Conservation (phyloP, 2,888 invertebrate species). For the Caenorhabditis sp. region DNA sequence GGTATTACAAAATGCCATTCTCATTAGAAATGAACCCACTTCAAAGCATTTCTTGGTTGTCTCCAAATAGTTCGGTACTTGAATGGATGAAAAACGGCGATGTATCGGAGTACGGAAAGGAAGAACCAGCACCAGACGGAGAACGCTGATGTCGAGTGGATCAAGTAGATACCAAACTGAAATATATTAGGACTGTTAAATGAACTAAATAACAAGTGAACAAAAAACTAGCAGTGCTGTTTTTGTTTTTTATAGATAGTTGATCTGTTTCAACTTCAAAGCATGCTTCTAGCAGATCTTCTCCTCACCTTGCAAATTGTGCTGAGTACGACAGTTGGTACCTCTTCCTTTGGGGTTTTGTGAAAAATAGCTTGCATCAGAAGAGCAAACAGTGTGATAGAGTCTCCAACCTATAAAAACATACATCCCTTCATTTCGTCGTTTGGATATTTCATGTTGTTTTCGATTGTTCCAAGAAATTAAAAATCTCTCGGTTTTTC, state of each 20-base stretch:
- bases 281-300: no score
- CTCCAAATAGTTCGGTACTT: constrained; percentile 80
- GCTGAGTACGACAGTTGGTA: constrained; percentile 53
- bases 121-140: constrained; percentile 82
- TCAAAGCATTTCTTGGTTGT: constrained; percentile 79
- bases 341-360: constrained; percentile 54
- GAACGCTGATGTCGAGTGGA: constrained; percentile 81
- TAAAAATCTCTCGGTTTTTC: constrained; percentile 29
- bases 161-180: constrained; percentile 77
- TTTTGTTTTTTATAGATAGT: no score
- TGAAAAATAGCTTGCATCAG: constrained; percentile 74
- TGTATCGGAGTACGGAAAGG: constrained; percentile 77
- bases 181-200: no score
- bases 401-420: constrained; percentile 58
- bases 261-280: no score
- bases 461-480: neutral
- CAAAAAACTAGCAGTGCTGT: no score
- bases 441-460: neutral
- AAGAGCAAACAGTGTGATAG: constrained; percentile 66
- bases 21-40: constrained; percentile 43
- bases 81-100: constrained; percentile 81
- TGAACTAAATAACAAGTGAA: no score
- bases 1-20: no score
- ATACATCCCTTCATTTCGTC: neutral
- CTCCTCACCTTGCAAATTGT: constrained; percentile 68